Conservation (phyloP, 2,113 vertebrate genomes). For the Chamaea fasciata region DNA sequence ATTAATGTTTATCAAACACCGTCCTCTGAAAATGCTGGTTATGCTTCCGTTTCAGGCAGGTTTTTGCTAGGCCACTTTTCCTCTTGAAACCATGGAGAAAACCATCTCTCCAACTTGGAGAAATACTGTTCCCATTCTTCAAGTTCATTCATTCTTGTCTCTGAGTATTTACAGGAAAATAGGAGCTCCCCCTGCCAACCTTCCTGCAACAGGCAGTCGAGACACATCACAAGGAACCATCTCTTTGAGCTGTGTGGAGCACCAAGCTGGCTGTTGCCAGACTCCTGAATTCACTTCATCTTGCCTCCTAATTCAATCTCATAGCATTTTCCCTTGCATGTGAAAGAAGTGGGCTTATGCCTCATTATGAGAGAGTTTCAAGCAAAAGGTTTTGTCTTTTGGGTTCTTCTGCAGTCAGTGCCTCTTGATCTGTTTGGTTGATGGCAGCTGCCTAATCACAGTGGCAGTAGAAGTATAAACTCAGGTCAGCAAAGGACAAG, state of each 20-base stretch:
- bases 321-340: not conserved
- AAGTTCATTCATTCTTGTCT: not conserved
- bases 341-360: not conserved
- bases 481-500: not conserved
- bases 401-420: not conserved
- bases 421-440: not conserved
- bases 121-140: not conserved
- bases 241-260: not conserved
- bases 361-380: not conserved
- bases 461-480: not conserved
- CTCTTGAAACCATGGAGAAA: not conserved
- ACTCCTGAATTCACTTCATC: not conserved
- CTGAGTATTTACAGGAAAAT: not conserved
- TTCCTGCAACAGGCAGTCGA: not conserved
- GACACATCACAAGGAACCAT: not conserved
- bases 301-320: not conserved
- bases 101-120: not conserved
- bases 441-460: not conserved
- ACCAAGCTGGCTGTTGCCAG: not conserved
- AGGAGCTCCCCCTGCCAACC: not conserved
- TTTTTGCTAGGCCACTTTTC: not conserved
- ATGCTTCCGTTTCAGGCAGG: not conserved
- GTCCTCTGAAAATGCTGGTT: not conserved
- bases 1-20: not conserved
- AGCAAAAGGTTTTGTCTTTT: not conserved